phyloP scores from a whole-genome alignment of 2,113 vertebrate genomes.

The Coturnix japonica region DNA sequence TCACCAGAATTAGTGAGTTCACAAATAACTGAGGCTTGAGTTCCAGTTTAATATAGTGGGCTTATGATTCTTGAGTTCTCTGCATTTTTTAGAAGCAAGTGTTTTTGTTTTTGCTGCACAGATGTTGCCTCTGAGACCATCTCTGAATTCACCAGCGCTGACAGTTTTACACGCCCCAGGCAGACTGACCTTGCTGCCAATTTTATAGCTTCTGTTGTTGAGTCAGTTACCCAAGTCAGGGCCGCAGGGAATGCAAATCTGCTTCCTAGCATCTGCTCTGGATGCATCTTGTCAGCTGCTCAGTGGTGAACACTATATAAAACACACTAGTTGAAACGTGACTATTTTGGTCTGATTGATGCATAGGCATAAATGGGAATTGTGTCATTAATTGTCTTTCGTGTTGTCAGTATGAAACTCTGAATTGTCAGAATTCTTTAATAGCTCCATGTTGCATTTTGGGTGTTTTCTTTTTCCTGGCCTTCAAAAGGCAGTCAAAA shows the following conservation, averaged over 20 bases:
- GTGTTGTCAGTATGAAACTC: background rate
- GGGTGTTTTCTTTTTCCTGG: background rate
- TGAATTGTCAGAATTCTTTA: background rate
- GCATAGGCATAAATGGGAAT: background rate
- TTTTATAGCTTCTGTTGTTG: conserved; percentile 22
- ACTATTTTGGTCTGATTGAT: background rate
- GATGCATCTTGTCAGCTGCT: conserved; percentile 15
- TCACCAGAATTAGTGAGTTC: background rate
- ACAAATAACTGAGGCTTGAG: background rate
- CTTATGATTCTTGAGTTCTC: background rate
- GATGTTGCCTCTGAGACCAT: background rate
- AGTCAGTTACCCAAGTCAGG: background rate
- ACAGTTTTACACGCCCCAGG: background rate
- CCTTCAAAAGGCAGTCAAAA: background rate
- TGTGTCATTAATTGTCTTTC: background rate
- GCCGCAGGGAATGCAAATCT: conserved; percentile 27
- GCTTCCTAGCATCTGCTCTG: conserved; percentile 48
- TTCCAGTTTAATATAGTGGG: background rate
- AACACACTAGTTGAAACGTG: background rate
- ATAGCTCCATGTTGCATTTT: background rate
- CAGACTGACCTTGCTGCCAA: background rate
- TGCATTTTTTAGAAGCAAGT: background rate
- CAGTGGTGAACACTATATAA: background rate
- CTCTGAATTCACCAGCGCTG: conserved; percentile 15
- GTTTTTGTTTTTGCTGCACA: background rate